Percentiles rank a stretch among this genome's conserved stretches.
Evolutionary conservation across 2,113 vertebrate genomes (phyloP).

Genomic region (Eudyptes chrysolophus): DNA sequence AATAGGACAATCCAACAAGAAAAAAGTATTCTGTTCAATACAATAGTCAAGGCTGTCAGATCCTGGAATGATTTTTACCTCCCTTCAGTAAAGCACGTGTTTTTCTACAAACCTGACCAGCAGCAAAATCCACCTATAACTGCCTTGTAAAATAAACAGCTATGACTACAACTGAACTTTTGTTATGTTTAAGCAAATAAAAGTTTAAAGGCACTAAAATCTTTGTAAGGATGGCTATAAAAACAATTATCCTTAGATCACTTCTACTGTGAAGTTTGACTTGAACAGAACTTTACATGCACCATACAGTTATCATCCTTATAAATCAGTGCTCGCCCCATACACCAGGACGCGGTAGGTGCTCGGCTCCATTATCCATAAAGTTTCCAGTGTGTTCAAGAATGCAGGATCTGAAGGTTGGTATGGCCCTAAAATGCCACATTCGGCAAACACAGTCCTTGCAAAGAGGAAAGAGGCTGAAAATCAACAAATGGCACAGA

Average conservation of each 20-base stretch:
- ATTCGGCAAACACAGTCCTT: background rate
- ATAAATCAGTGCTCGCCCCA: background rate
- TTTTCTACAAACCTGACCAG: conserved; percentile 29
- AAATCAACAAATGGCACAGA: background rate
- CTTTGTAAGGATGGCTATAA: conserved; percentile 70
- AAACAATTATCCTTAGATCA: conserved; percentile 67
- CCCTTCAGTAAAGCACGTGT: background rate
- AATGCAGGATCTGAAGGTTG: background rate
- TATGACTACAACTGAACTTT: conserved; percentile 57
- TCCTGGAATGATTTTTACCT: background rate
- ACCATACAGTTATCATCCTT: background rate
- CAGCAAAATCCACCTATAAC: conserved; percentile 7
- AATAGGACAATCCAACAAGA: background rate
- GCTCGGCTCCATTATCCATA: background rate
- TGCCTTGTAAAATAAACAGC: conserved; percentile 68
- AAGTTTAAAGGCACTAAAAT: conserved; percentile 44
- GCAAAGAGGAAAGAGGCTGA: background rate
- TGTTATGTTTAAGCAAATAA: conserved; percentile 54
- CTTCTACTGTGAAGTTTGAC: background rate
- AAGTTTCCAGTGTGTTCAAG: background rate
- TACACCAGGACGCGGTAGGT: background rate
- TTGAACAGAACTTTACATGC: background rate
- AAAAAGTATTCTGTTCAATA: background rate
- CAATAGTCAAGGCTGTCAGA: background rate
- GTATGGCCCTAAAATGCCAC: background rate